Conservation (phyloP, 2,113 vertebrate species). For the Platichthys stellatus region DNA sequence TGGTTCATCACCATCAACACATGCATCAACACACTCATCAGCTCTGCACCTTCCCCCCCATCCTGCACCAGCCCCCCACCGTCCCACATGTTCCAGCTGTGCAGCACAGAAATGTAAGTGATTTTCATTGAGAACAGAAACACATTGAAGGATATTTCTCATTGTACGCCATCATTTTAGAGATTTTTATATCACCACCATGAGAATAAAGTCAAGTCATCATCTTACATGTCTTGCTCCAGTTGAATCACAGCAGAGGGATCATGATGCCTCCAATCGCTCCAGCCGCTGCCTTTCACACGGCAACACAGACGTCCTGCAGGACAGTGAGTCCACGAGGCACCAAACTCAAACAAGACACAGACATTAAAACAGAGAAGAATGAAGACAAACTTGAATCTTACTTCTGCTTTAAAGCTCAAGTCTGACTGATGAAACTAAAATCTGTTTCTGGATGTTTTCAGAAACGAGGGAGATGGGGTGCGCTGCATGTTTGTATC, state of each 20-base stretch:
- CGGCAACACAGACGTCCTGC: constrained; percentile 84
- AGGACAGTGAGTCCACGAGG: constrained; percentile 82
- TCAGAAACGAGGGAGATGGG: constrained; percentile 90
- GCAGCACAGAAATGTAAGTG: constrained; percentile 60
- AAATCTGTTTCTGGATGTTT: background rate
- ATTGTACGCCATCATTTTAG: background rate
- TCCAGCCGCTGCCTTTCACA: constrained; percentile 86
- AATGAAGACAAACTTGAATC: background rate
- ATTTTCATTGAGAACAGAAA: background rate
- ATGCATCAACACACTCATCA: constrained; percentile 84
- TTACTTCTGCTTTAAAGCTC: background rate
- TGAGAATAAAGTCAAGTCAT: background rate
- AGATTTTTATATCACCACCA: background rate
- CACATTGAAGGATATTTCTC: background rate
- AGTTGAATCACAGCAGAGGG: constrained; percentile 87
- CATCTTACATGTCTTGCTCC: constrained; percentile 21
- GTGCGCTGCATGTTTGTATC: constrained; percentile 90
- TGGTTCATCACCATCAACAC: constrained; percentile 58
- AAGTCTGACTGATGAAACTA: background rate
- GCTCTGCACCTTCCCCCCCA: constrained; percentile 83
- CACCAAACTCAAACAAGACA: background rate
- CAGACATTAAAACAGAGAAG: background rate
- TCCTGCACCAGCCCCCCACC: constrained; percentile 66
- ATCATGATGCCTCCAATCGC: constrained; percentile 83
- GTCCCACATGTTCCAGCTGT: constrained; percentile 38